Conservation (phyloP, 2,113 vertebrate species). For the Sardina pilchardus region DNA sequence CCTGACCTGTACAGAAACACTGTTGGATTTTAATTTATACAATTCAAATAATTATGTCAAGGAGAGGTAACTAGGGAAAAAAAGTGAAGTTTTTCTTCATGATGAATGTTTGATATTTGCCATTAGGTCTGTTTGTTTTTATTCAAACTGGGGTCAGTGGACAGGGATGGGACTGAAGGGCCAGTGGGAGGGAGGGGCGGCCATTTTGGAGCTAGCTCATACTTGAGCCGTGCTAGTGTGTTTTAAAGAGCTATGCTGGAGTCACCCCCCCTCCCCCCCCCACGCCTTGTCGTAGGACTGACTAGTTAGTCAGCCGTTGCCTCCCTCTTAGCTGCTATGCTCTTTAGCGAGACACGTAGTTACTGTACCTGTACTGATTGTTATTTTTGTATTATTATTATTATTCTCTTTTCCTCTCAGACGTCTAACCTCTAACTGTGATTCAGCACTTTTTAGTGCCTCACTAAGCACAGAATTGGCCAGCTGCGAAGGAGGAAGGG, state of each 20-base stretch:
- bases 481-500: neutral
- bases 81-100: constrained; percentile 9
- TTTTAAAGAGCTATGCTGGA: neutral
- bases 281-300: neutral
- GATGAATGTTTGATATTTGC: constrained; percentile 39
- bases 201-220: neutral
- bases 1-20: constrained; percentile 51
- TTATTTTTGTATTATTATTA: constrained; percentile 19
- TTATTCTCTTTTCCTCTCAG: constrained; percentile 13
- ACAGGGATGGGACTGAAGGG: neutral
- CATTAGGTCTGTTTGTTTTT: constrained; percentile 27
- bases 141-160: neutral
- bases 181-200: neutral
- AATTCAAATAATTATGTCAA: constrained; percentile 48
- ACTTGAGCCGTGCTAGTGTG: neutral
- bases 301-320: neutral
- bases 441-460: neutral
- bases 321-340: neutral
- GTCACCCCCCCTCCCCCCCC: neutral
- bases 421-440: neutral
- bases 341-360: neutral
- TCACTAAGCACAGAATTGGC: neutral
- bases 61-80: constrained; percentile 35
- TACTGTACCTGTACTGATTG: neutral
- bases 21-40: constrained; percentile 48